Base-by-base conservation (phyloP, 2,797 vertebrate species). In the Lophotriccus pileatus region DNA sequence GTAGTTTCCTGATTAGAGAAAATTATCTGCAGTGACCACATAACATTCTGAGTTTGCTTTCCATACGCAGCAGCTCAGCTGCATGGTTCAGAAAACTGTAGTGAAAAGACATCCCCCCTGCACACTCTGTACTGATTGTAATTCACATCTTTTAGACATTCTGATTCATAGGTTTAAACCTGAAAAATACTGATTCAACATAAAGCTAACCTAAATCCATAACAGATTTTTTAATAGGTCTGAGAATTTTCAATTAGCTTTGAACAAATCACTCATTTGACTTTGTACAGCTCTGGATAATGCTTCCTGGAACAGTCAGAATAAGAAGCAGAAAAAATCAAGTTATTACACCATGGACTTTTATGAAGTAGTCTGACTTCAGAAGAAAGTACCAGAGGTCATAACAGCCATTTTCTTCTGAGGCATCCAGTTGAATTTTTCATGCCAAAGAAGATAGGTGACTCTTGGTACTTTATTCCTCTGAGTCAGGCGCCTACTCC, bases 221-320 rank as follows among this genome's bases (percentile, higher is more conserved):
- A 53, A 47, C 2, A 53, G 49, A 53, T 53, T 82, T 83, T 90
- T 90, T 60, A 84, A 90, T 53, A 62, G 49, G 68, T 63, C 69
- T 78, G 50, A 90, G 75, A 87, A 53, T 77, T 90, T 96, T 94
- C 83, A 77, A 62, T 74, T 70, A 84, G 28, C 49, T 91, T 77
- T 70, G 64, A 91, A 92, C 5, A 89, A 70, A 86, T 86, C 56
- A 74, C 37, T 70, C 67, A 53, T 66, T 90, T 0, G 0, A 63
- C 52, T 91, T 73, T 39, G 25, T 76, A 47, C 70, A 70, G n/a
- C 39, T 76, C 66, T 59, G 24, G 39, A 39, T 78, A 92, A 84
- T 8, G 24, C 6, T 87, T 94, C 67, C 70, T 86, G 30, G 68
- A 94, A 88, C 0, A 86, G 37, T 27, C 36, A 64, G 74, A 86